Percentiles rank a stretch among this genome's conserved stretches.
phyloP scores from a whole-genome alignment of 2,888 invertebrate genomes.

The Apomyelois bistriatella region DNA sequence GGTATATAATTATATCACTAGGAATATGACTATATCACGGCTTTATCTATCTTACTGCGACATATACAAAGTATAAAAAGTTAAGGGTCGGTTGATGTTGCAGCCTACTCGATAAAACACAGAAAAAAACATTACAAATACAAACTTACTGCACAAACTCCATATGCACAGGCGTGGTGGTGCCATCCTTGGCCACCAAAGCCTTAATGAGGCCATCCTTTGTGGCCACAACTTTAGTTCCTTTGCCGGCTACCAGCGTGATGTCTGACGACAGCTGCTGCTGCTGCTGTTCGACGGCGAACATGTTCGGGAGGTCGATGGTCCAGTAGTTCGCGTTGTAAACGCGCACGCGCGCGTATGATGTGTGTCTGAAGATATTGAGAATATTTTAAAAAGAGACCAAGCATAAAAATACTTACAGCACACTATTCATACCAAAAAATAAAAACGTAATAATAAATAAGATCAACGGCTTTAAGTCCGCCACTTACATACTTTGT shows the following conservation, averaged over 20 bases:
- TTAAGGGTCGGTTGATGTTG: too few species aligned
- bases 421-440: too few species aligned
- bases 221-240: constrained; percentile 81
- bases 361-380: constrained; percentile 54
- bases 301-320: constrained; percentile 67
- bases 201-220: constrained; percentile 87
- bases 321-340: constrained; percentile 76
- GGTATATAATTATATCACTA: too few species aligned
- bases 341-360: constrained; percentile 74
- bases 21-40: too few species aligned
- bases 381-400: not conserved
- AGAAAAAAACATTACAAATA: not conserved
- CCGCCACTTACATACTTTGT: too few species aligned
- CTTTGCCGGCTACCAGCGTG: constrained; percentile 48
- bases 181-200: constrained; percentile 59
- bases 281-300: constrained; percentile 54
- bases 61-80: too few species aligned
- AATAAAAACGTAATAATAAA: too few species aligned
- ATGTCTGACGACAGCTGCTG: constrained; percentile 55
- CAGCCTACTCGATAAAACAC: not conserved
- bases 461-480: too few species aligned
- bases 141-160: constrained; percentile 86
- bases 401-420: too few species aligned
- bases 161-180: constrained; percentile 82
- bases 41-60: too few species aligned